Evolutionary conservation across 2,888 invertebrate genomes (phyloP).

Genomic region (Cremastinae sp.): DNA sequence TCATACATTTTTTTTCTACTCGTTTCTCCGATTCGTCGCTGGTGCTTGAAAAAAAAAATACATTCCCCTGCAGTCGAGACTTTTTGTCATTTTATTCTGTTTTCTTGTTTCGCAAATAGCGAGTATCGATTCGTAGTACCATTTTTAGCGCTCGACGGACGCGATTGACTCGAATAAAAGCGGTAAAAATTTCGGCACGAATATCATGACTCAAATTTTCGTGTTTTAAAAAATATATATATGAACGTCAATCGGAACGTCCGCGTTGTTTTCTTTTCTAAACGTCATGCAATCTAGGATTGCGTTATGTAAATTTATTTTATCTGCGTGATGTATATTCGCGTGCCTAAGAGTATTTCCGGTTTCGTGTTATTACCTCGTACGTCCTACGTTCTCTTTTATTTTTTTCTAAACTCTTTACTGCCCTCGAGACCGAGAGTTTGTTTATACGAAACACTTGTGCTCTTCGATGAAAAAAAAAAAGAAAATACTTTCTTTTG

Average conservation of each 20-base stretch:
- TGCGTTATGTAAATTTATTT: conserved; percentile 16
- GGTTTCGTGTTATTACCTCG: conserved; percentile 16
- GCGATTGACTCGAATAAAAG: too few relatives aligned
- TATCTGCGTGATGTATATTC: conserved; percentile 24
- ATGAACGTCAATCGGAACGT: not conserved
- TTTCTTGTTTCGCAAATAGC: not conserved
- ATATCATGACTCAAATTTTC: too few relatives aligned
- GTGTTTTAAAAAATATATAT: conserved; percentile 11
- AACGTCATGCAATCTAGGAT: conserved; percentile 12
- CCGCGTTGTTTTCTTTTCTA: not conserved
- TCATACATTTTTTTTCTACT: not conserved
- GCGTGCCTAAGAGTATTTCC: conserved; percentile 29
- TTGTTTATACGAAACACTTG: too few relatives aligned
- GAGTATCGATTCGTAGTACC: too few relatives aligned
- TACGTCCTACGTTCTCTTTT: conserved; percentile 5
- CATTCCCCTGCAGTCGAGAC: not conserved
- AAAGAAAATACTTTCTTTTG: too few relatives aligned
- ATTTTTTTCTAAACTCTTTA: conserved; percentile 1
- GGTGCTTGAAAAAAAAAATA: conserved; percentile 3
- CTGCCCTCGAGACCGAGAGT: not conserved
- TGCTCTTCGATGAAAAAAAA: too few relatives aligned
- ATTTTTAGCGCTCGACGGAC: too few relatives aligned
- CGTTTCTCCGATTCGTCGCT: not conserved
- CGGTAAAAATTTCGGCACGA: too few relatives aligned
- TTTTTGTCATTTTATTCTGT: not conserved